Base-by-base conservation (phyloP, 1,140 invertebrate genomes). In the Ips nitidus region DNA sequence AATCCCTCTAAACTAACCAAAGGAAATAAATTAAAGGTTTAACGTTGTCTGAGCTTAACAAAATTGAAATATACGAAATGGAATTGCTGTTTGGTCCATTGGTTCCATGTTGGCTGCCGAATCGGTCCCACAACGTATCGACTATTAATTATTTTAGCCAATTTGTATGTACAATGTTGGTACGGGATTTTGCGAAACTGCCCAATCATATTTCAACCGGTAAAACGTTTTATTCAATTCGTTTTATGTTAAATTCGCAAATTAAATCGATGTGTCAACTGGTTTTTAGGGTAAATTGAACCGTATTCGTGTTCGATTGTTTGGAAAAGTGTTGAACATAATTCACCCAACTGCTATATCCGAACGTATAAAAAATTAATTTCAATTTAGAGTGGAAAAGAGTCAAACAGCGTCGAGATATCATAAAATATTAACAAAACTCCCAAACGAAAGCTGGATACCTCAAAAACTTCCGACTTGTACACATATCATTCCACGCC, bases 141-240 rank as follows among this genome's bases (percentile, higher is more conserved):
- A 38, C 53, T 56, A 56, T 56, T 56, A 56, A 56, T 56, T 56
- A 56, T 56, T 56, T 56, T 38, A 56, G 38, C 22, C 53, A 56
- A 56, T 56, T 38, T 56, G 53, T 56, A 56, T 56, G 53, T 37
- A 56, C 22, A n/a, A 38, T 6, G 53, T 56, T 56, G 47, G 22
- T 50, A 50, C 53, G n/a, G 53, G 53, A 56, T 56, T 56, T 50
- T 56, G 38, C 53, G 7, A 36, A 56, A 40, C 53, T 37, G n/a
- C 37, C 53, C n/a, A 7, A 56, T 56, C 22, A 56, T 56, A 56
- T 56, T 36, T 37, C 8, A 36, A 7, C 0, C 53, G 7, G 38
- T 38, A 37, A 7, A 40, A 40, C 45, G 3, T 56, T 56, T 56
- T 56, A 56, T 56, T 39, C n/a, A 56, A 56, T 56, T 56, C 37